Evolutionary conservation across 1,140 invertebrate species (phyloP), one percentile per base, ranked within the genome.

Genomic region (Sminthurinus signatus): DNA sequence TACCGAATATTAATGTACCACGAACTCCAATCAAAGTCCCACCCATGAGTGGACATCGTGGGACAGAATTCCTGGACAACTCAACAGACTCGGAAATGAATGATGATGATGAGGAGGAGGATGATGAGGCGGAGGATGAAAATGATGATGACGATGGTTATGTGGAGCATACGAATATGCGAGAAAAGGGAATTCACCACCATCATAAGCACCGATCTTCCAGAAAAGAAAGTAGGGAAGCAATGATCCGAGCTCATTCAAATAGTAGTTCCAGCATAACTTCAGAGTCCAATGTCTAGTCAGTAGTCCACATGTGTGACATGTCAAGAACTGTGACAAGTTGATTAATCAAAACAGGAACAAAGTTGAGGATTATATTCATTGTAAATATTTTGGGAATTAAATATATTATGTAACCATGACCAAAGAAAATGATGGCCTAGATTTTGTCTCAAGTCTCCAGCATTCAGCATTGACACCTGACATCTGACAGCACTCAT

Each of bases 261-360:
- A 56, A 39, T 39, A 39, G 29, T 39, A 56, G 54, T 56, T 56
- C 54, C 4, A 56, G 54, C 36, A 56, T 56, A 36, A 56, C 54
- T 56, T 56, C 54, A 29, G 54, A 56, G 19, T 56, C 54, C 31
- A 56, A 56, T 42, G 54, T 56, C 2, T 56, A 56, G n/a, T n/a
- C n/a, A n/a, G n/a, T n/a, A n/a, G n/a, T n/a, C n/a, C n/a, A n/a
- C n/a, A n/a, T n/a, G n/a, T n/a, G n/a, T n/a, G n/a, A n/a, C n/a
- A n/a, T n/a, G n/a, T n/a, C n/a, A n/a, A n/a, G n/a, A n/a, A n/a
- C n/a, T n/a, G n/a, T n/a, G n/a, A n/a, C n/a, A n/a, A n/a, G n/a
- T n/a, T n/a, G n/a, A n/a, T n/a, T n/a, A n/a, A n/a, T n/a, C n/a
- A n/a, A n/a, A n/a, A n/a, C n/a, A n/a, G n/a, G n/a, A n/a, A n/a